Conservation (phyloP, 1,140 invertebrate genomes). For the Papilio glaucus region DNA sequence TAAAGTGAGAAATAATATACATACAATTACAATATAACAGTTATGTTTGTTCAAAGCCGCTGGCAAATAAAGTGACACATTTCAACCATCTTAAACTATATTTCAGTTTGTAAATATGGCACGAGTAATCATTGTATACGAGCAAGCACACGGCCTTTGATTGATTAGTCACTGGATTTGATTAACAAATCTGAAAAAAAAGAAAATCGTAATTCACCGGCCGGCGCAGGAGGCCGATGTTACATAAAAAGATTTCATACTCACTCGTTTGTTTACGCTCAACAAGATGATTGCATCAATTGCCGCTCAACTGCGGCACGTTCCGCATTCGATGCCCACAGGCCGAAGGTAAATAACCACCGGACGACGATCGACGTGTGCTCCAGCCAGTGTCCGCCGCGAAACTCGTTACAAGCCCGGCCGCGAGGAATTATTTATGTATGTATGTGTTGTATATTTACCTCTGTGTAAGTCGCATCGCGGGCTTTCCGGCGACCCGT, state of each 20-base stretch:
- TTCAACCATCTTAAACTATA: background rate
- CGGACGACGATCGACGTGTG: conserved; percentile 54
- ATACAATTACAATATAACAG: background rate
- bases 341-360: conserved; percentile 48
- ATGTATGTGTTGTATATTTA: conserved; percentile 49
- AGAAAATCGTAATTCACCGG: conserved; percentile 48
- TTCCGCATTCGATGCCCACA: conserved; percentile 59
- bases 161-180: conserved; percentile 20
- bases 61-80: background rate
- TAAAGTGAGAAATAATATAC: background rate
- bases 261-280: conserved; percentile 78
- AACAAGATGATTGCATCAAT: conserved; percentile 80
- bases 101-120: conserved; percentile 7
- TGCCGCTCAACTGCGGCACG: conserved; percentile 71
- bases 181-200: conserved; percentile 31
- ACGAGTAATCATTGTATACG: background rate
- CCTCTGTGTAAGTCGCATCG: conserved; percentile 40
- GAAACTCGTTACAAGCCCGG: conserved; percentile 64
- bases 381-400: conserved; percentile 55
- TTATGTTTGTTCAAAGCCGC: background rate
- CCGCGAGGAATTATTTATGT: conserved; percentile 53
- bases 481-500: conserved; percentile 44
- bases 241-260: conserved; percentile 67
- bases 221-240: conserved; percentile 51
- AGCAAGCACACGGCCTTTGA: background rate